Base-by-base conservation (phyloP, 2,797 vertebrate species). In the Scolopax bukidnonensis region DNA sequence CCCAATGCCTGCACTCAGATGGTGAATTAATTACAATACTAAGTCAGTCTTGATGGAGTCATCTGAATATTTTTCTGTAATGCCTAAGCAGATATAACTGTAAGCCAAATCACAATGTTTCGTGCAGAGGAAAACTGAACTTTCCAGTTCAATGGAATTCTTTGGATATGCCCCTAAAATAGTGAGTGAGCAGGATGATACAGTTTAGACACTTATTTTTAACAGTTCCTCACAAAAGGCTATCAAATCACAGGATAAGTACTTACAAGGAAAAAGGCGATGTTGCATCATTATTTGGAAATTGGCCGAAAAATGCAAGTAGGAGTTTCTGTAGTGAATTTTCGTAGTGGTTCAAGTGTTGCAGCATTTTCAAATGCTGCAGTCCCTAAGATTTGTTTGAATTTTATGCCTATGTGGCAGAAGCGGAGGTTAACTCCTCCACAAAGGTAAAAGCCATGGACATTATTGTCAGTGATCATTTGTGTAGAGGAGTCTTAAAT, bases 21-120 rank as follows among this genome's bases (percentile, higher is more conserved):
- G 28, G 36, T 88, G 63, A 92, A 84, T 84, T 93, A 84, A 83
- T 90, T 92, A n/a, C 13, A 41, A 27, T 81, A 56, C 50, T 40
- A 50, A 89, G 41, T 80, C 79, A 87, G 33, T 83, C 76, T 84
- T 73, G n/a, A 76, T 93, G 40, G 83, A 94, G 47, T 90, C 18
- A 76, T 81, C 30, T 33, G 74, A 84, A 69, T 79, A 67, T 76
- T 89, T 89, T 90, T 88, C 59, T 75, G 1, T 73, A 63, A 51
- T 73, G 33, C 73, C 15, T 80, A 68, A 85, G 43, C 45, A 86
- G 79, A 89, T 4, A 6, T 60, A 78, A 68, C 41, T 80, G 27
- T 40, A 6, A 87, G 27, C 41, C n/a, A 86, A 43, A 81, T 81
- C 32, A 36, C 27, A 5, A 1, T 59, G 20, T 81, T 91, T 74